A percentile compares a stretch with the other conserved stretches of the same genome.
Evolutionary conservation across 2,113 vertebrate genomes (phyloP).

Genomic region (Mugil cephalus): DNA sequence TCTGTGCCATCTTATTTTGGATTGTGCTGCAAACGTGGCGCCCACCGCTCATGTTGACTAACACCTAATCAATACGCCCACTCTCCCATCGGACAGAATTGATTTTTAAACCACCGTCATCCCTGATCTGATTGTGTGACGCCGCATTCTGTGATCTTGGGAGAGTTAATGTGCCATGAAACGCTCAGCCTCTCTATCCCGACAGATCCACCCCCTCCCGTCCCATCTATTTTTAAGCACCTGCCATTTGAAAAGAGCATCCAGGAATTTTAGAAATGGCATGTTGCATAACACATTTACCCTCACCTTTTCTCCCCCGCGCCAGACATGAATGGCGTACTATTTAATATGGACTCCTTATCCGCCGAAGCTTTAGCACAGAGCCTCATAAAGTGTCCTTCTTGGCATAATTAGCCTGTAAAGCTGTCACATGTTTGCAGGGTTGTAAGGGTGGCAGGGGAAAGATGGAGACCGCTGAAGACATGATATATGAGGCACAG

Average conservation of each 20-base stretch:
- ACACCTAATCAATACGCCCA: slow-evolving; percentile 53
- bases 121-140: slow-evolving; percentile 57
- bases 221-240: slow-evolving; percentile 35
- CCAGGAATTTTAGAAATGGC: not conserved
- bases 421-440: slow-evolving; percentile 46
- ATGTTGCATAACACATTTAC: slow-evolving; percentile 25
- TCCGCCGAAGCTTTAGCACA: slow-evolving; percentile 22
- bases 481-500: slow-evolving; percentile 51
- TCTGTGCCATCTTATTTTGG: slow-evolving; percentile 4
- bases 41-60: slow-evolving; percentile 14
- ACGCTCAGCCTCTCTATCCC: slow-evolving; percentile 13
- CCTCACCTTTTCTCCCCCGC: not conserved
- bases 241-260: slow-evolving; percentile 22
- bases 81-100: slow-evolving; percentile 57
- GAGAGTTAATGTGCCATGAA: slow-evolving; percentile 69
- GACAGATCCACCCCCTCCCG: slow-evolving; percentile 27
- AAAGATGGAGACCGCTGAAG: slow-evolving; percentile 43
- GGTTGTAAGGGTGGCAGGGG: slow-evolving; percentile 33
- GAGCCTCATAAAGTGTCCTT: slow-evolving; percentile 42
- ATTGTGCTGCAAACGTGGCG: slow-evolving; percentile 8
- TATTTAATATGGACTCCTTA: slow-evolving; percentile 20
- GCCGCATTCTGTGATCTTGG: slow-evolving; percentile 40
- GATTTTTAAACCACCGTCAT: slow-evolving; percentile 60
- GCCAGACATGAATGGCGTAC: not conserved
- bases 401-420: slow-evolving; percentile 48